Conservation (phyloP, 2,113 vertebrate genomes). For the Maccullochella peelii region DNA sequence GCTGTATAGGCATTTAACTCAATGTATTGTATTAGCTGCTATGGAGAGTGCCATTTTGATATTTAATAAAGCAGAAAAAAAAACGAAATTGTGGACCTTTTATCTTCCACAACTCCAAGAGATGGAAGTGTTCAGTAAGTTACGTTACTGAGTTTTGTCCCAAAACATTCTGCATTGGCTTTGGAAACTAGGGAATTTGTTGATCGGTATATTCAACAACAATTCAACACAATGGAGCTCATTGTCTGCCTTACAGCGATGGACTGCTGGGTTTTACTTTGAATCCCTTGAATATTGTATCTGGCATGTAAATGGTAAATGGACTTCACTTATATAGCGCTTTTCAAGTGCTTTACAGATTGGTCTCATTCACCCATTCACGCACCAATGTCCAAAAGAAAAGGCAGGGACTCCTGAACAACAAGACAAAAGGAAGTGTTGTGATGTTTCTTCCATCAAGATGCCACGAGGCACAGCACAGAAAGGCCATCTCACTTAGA, state of each 20-base stretch:
- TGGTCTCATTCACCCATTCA: too few relatives aligned
- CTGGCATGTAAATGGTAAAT: too few relatives aligned
- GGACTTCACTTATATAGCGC: too few relatives aligned
- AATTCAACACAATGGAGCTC: too few relatives aligned
- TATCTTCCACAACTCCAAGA: neutral
- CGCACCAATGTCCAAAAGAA: neutral
- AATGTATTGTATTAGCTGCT: neutral
- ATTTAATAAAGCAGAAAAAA: neutral
- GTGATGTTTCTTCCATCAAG: neutral
- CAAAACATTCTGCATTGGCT: neutral
- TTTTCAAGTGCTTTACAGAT: too few relatives aligned
- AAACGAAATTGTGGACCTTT: neutral
- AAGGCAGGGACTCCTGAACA: neutral
- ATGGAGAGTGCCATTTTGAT: neutral
- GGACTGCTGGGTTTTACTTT: neutral
- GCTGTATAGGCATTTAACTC: neutral
- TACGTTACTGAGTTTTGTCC: neutral
- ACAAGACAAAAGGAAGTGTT: neutral
- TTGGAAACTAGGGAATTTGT: neutral
- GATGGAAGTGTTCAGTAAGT: neutral
- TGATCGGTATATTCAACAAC: neutral
- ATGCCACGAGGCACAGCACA: neutral
- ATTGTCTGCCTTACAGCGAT: neutral
- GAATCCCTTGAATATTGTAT: neutral
- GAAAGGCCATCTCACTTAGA: neutral